Evolutionary conservation across 2,113 vertebrate species (phyloP).

Genomic region (Marcusenius ussheri): DNA sequence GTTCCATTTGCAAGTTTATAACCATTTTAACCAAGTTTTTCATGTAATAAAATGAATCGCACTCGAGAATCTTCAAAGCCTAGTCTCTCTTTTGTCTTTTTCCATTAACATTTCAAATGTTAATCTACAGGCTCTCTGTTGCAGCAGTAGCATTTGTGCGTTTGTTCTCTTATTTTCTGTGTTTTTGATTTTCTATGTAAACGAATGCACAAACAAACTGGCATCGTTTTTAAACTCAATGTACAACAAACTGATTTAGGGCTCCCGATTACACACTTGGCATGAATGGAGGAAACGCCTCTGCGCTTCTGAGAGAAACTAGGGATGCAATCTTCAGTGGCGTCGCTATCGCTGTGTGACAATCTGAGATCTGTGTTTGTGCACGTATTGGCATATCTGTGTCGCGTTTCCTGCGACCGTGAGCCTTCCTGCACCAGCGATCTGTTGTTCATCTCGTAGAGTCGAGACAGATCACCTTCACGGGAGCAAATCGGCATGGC

Average conservation of each 20-base stretch:
- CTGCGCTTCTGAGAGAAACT: background rate
- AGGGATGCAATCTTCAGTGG: background rate
- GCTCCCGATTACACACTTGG: background rate
- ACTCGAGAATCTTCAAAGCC: background rate
- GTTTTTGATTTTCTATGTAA: too few species aligned
- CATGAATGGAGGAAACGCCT: background rate
- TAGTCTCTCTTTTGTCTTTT: background rate
- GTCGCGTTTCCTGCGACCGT: background rate
- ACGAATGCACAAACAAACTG: background rate
- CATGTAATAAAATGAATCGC: background rate
- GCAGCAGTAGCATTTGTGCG: too few species aligned
- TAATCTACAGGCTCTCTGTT: too few species aligned
- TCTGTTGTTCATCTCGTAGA: background rate
- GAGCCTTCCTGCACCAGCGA: background rate
- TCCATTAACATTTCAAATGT: background rate
- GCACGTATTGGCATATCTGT: background rate
- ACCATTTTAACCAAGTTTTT: background rate
- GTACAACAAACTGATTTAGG: background rate
- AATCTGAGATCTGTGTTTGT: background rate
- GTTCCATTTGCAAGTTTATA: background rate
- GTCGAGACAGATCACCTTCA: constrained; percentile 7
- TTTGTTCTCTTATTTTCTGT: too few species aligned
- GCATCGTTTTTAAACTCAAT: background rate
- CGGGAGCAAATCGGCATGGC: constrained; percentile 12
- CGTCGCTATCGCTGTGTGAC: background rate